Evolutionary conservation across 2,113 vertebrate genomes (phyloP).

Genomic region (Callipepla squamata): DNA sequence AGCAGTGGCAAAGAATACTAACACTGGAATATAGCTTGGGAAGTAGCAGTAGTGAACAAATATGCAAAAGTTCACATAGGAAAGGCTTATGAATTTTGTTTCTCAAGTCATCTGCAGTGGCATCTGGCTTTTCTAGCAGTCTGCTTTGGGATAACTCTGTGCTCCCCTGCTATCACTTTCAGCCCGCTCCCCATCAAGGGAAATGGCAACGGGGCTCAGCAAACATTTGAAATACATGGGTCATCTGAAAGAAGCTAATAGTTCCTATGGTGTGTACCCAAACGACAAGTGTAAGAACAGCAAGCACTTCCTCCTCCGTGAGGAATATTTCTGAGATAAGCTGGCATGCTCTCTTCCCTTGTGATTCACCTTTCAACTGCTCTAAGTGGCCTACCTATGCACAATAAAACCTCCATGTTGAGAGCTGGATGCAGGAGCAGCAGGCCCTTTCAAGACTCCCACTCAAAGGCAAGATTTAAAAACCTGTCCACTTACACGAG

Average conservation of each 20-base stretch:
- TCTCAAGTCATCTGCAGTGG: background rate
- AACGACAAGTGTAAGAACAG: constrained; percentile 59
- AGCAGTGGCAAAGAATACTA: background rate
- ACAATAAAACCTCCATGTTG: constrained; percentile 8
- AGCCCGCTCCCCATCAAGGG: constrained; percentile 32
- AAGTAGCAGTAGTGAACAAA: background rate
- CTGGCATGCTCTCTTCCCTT: constrained; percentile 30
- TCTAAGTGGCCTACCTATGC: constrained; percentile 40
- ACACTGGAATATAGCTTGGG: background rate
- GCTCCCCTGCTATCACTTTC: background rate
- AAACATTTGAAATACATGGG: constrained; percentile 35
- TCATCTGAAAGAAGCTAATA: constrained; percentile 35
- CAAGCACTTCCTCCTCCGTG: constrained; percentile 50
- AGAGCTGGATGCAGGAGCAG: background rate
- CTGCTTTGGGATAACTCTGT: background rate
- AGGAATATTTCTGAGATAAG: constrained; percentile 63
- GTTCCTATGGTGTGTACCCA: constrained; percentile 40
- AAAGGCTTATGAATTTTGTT: background rate
- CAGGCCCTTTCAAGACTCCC: constrained; percentile 11
- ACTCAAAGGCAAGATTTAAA: constrained; percentile 7
- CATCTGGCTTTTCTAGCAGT: constrained; percentile 1
- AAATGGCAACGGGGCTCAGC: background rate
- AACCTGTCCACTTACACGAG: background rate
- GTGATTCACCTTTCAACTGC: constrained; percentile 59
- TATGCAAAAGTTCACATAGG: background rate